Percentiles rank a stretch among this genome's conserved stretches.
These are phyloP conservation scores for Bellardia pandia DNA, from an alignment of 2,888 invertebrate genomes.

Conservation along the genomic window DNA sequence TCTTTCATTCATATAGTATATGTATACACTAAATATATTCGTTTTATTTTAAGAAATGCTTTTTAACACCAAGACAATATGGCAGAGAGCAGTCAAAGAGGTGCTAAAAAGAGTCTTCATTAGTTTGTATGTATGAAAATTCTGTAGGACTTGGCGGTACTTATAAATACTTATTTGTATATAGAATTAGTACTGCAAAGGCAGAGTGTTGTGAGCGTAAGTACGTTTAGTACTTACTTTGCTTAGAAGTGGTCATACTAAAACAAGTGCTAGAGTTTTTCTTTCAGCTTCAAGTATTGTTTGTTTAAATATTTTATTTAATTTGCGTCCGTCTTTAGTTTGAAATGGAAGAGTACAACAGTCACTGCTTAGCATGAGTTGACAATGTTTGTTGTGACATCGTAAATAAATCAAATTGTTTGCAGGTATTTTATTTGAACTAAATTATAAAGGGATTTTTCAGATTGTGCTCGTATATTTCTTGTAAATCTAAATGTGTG, in stretches of 20 bases:
- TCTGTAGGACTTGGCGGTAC: background rate
- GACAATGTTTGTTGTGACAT: too few species aligned
- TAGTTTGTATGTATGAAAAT: constrained; percentile 14
- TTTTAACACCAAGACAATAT: background rate
- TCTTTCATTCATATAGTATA: background rate
- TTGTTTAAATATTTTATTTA: background rate
- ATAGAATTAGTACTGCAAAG: constrained; percentile 11
- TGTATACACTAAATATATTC: too few species aligned
- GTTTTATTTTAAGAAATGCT: background rate
- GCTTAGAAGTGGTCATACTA: constrained; percentile 26
- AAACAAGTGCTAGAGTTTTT: background rate
- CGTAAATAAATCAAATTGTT: too few species aligned
- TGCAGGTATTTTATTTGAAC: too few species aligned
- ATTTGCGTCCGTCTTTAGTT: background rate
- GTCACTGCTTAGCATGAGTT: too few species aligned
- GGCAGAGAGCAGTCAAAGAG: background rate
- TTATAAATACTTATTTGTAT: background rate
- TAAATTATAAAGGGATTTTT: too few species aligned
- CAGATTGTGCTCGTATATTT: too few species aligned
- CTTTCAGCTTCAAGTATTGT: constrained; percentile 25
- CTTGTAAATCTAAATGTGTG: too few species aligned
- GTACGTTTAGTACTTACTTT: constrained; percentile 27
- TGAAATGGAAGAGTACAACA: background rate
- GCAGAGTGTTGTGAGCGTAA: background rate
- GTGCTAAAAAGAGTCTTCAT: background rate